Evolutionary conservation across 2,888 invertebrate genomes (phyloP).

Genomic region (Trichopoda pennipes): DNA sequence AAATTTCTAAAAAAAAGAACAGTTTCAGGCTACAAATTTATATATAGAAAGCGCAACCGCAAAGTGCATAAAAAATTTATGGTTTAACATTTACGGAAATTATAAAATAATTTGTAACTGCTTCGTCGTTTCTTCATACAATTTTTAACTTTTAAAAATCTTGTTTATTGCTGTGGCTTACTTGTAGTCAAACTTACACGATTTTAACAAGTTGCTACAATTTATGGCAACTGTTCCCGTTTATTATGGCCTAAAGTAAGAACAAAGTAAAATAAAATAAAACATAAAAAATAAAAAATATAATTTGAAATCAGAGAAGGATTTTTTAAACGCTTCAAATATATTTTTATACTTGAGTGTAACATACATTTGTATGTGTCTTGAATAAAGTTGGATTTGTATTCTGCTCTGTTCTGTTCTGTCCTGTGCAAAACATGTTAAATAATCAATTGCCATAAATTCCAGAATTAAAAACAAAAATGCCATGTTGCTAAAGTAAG

Average conservation of each 20-base stretch:
- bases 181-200: slow-evolving; percentile 49
- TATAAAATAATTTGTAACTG: slow-evolving; percentile 72
- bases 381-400: slow-evolving; percentile 7
- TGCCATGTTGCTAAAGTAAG: slow-evolving; percentile 14
- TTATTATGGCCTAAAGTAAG: slow-evolving; percentile 56
- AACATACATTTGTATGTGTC: slow-evolving; percentile 32
- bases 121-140: slow-evolving; percentile 24
- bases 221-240: slow-evolving; percentile 67
- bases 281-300: slow-evolving; percentile 9
- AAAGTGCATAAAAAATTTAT: slow-evolving; percentile 63
- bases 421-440: slow-evolving; percentile 77
- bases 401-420: slow-evolving; percentile 51
- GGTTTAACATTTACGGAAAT: slow-evolving; percentile 71
- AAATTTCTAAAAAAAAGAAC: slow-evolving; percentile 26
- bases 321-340: slow-evolving; percentile 58
- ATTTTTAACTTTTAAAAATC: neutral
- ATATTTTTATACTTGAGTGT: slow-evolving; percentile 55
- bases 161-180: slow-evolving; percentile 16
- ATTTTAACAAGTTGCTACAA: slow-evolving; percentile 66
- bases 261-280: slow-evolving; percentile 33
- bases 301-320: slow-evolving; percentile 28
- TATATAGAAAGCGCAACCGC: slow-evolving; percentile 27
- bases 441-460: slow-evolving; percentile 78
- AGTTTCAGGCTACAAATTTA: slow-evolving; percentile 37
- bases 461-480: slow-evolving; percentile 50